Base-by-base conservation (phyloP, 1,140 invertebrate genomes). In the Apolygus lucorum region DNA sequence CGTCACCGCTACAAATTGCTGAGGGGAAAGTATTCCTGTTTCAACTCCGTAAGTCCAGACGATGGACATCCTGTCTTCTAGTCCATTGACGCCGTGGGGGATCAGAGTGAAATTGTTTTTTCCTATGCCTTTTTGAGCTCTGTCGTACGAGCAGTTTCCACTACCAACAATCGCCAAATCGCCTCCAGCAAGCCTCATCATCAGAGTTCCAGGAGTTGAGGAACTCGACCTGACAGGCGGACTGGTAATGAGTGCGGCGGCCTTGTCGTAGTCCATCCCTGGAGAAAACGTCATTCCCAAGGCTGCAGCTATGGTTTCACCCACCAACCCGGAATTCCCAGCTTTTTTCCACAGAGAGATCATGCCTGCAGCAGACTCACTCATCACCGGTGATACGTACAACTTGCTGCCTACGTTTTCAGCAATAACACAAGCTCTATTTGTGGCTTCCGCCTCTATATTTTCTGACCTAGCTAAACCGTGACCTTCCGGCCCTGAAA, bases 21-120 rank as follows among this genome's bases (percentile, higher is more conserved):
- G 89, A 0, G 95, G 90, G 78, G 96, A 92, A 79, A 99, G 88
- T 71, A 95, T 86, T 21, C 88, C 97, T 21, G 88, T 83, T 70
- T 94, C 88, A 17, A 99, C 97, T 52, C 93, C 96, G 76, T 95
- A 97, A 78, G 99, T 94, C 98, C 98, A 99, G n/a, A 99, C 84
- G 4, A 99, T 83, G 0, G 93, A 91, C 94, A 99, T 95, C 67
- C 98, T 85, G 78, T 99, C 96, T 77, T 98, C 95, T 0, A 98
- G 91, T 2, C 97, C 98, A 80, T 99, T 99, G 0, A 99, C 94
- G 0, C 98, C 98, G 77, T 96, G 98, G 4, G 97, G 98, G 74
- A 99, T 99, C 81, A 95, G 96, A 0, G 91, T 86, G 78, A 99
- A 99, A 80, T 99, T 89, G 68, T 88, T 85, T 74, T 89, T 87